Base-by-base conservation (phyloP, 2,113 vertebrate species). In the Tupaia tana region DNA sequence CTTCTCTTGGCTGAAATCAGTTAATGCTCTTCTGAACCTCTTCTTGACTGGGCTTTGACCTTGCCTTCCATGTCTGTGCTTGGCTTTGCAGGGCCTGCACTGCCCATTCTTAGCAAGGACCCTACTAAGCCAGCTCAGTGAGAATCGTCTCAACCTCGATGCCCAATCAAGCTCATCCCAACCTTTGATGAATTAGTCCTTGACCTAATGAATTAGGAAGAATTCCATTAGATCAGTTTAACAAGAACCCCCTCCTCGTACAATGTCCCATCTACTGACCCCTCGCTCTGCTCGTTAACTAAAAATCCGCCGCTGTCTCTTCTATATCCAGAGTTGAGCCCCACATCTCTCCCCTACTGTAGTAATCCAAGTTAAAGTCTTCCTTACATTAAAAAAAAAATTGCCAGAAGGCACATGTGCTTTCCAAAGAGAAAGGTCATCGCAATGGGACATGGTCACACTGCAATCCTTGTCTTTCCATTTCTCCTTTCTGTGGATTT, bases 141-240 rank as follows among this genome's bases (percentile, higher is more conserved):
- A 11, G 70, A 9, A 9, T 73, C 70, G 16, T 14, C 9, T 15
- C 29, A 3, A 0, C 3, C n/a, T 73, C 34, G 70, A 1, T 19
- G 0, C 10, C 70, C 0, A 4, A 20, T 34, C 18, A 19, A 19
- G 9, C 8, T 34, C 70, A 73, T 19, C 70, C 0, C 3, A 4
- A 9, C n/a, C 8, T 20, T 34, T 9, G 70, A 31, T 19, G 70
- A 8, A 12, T 71, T 7, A 31, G 16, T 2, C n/a, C 31, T 29
- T 71, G 7, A 34, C 18, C 70, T 73, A 29, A 27, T 15, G 29
- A 43, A 43, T n/a, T 70, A 70, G 69, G 69, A 31, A 16, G 43
- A 18, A 31, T 31, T 29, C 29, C 16, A 7, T 71, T n/a, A 71
- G 16, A 8, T 29, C 69, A 71, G 69, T 71, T 2, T 31, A 71